Conservation (phyloP, 2,113 vertebrate genomes). For the Myodes glareolus region DNA sequence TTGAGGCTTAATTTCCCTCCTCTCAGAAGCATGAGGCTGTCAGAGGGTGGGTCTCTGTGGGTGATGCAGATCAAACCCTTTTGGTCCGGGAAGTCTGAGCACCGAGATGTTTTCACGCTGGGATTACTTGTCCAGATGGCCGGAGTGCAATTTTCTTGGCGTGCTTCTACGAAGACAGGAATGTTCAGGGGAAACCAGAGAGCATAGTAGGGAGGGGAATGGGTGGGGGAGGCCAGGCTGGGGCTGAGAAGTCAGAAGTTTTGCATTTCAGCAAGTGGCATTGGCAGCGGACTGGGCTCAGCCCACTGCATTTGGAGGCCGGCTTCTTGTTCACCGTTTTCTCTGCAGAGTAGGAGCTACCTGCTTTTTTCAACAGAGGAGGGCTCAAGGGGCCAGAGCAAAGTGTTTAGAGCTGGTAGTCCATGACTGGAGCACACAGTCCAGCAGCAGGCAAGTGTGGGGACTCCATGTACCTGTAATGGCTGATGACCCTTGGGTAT, state of each 20-base stretch:
- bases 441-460: not conserved
- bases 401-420: not conserved
- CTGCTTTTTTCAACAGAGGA: not conserved
- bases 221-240: not conserved
- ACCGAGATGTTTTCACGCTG: constrained; percentile 76
- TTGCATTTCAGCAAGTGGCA: constrained; percentile 59
- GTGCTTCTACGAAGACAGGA: constrained; percentile 69
- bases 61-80: constrained; percentile 72
- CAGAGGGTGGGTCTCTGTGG: constrained; percentile 55
- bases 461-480: not conserved
- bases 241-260: constrained; percentile 3
- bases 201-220: constrained; percentile 11
- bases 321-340: not conserved
- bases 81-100: constrained; percentile 65
- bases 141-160: constrained; percentile 71
- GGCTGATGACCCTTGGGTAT: too few relatives aligned
- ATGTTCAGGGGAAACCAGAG: constrained; percentile 76
- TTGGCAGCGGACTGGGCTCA: not conserved
- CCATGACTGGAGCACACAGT: not conserved
- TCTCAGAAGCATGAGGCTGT: constrained; percentile 52
- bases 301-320: not conserved
- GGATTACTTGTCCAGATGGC: constrained; percentile 80
- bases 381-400: not conserved
- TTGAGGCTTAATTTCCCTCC: constrained; percentile 42
- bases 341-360: constrained; percentile 2